Conservation (phyloP, 2,888 invertebrate genomes). For the Pseudococcus jackbeardsleyi region DNA sequence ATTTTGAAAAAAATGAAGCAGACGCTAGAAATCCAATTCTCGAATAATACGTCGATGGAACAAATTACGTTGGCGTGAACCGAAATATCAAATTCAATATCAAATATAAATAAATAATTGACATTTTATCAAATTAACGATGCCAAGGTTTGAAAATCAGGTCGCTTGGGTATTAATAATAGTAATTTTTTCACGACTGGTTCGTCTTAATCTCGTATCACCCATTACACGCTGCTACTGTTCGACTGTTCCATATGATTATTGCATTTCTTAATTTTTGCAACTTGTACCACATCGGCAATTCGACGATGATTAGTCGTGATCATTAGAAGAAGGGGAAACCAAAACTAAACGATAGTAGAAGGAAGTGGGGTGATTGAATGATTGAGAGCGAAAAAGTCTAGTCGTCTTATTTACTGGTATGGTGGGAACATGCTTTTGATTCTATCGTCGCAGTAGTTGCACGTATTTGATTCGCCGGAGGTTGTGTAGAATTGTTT, state of each 20-base stretch:
- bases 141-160: conserved; percentile 52
- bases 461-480: too few relatives aligned
- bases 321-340: background rate
- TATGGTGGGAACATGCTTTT: too few relatives aligned
- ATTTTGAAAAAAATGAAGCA: too few relatives aligned
- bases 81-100: background rate
- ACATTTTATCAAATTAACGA: conserved; percentile 43
- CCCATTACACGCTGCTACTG: background rate
- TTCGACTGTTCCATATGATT: conserved; percentile 5
- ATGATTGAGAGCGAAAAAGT: too few relatives aligned
- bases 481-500: too few relatives aligned
- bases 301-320: background rate
- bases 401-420: too few relatives aligned
- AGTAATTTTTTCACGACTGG: conserved; percentile 46
- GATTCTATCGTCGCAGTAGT: too few relatives aligned
- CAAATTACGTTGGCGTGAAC: too few relatives aligned
- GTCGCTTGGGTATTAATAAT: conserved; percentile 43
- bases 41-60: background rate
- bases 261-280: conserved; percentile 8
- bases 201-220: conserved; percentile 44
- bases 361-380: too few relatives aligned
- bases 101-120: conserved; percentile 31
- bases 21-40: background rate
- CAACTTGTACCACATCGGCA: background rate
- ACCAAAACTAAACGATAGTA: too few relatives aligned